Base-by-base conservation (phyloP, 2,888 invertebrate species). In the Conops quadrifasciatus region DNA sequence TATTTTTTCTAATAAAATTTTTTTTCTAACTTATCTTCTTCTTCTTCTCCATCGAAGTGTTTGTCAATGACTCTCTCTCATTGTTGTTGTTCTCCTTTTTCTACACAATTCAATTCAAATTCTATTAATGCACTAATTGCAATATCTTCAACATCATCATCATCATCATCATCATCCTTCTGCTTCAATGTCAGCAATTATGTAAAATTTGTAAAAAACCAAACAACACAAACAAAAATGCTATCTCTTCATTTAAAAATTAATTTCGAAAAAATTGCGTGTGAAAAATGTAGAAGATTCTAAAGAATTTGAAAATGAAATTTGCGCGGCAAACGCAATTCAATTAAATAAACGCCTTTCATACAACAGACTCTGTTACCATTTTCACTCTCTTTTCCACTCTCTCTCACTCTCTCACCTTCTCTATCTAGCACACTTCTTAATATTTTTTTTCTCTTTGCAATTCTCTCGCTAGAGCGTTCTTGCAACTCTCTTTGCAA, bases 101-200 rank as follows among this genome's bases (percentile, higher is more conserved):
- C n/a, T n/a, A n/a, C 21, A 19, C 26, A 9, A 24, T 15, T 4
- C 15, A 24, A 9, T n/a, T 13, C 56, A n/a, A 26, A 13, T 21
- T 5, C 19, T 13, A 21, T 43, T n/a, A 24, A 21, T 24, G 47
- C 26, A 24, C 63, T 63, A 43, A 19, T 30, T 19, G n/a, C 19
- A 36, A 21, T 21, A 24, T 21, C 56, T 3, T 56, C 24, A 24
- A 13, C 56, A 24, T 26, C 21, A 58, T 19, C 58, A 15, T 13
- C 58, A 24, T 28, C 26, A 28, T 58, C 26, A 13, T 28, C 28
- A 16, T 28, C 26, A 24, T 58, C 28, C 11, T 24, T 26, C 36
- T 45, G 16, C 63, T 63, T 63, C 63, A 63, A 63, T 63, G 63
- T 63, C 63, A 63, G 9, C 63, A 63, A 43, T 63, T 47, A 63